These are phyloP conservation scores for Lycia hirtaria DNA, from an alignment of 2,888 invertebrate genomes.

Conservation along the genomic window DNA sequence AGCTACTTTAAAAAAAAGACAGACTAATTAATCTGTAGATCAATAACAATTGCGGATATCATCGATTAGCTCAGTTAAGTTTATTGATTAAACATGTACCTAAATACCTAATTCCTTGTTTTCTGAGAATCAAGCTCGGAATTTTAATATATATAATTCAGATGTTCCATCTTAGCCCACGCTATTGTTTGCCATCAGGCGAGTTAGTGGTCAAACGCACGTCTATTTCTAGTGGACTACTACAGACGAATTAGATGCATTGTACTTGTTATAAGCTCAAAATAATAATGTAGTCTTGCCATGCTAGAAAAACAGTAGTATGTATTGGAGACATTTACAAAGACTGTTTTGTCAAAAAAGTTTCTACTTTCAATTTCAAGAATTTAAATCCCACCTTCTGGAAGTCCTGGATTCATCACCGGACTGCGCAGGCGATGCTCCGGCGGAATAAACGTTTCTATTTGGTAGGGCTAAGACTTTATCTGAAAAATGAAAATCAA, in stretches of 20 bases:
- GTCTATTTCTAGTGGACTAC: too few species aligned
- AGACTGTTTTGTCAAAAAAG: background rate
- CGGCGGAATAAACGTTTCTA: slow-evolving; percentile 79
- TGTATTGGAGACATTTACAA: slow-evolving; percentile 1
- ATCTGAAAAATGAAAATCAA: slow-evolving; percentile 58
- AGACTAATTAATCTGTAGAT: too few species aligned
- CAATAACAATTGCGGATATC: too few species aligned
- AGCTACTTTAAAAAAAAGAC: slow-evolving; percentile 27
- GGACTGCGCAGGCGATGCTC: slow-evolving; percentile 81
- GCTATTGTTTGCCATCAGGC: too few species aligned
- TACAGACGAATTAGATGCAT: too few species aligned
- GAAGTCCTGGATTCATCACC: slow-evolving; percentile 83
- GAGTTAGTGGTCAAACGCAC: too few species aligned
- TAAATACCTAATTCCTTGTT: too few species aligned
- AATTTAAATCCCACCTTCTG: slow-evolving; percentile 77
- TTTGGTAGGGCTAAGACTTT: slow-evolving; percentile 79
- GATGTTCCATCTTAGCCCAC: too few species aligned
- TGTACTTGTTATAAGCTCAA: slow-evolving; percentile 31
- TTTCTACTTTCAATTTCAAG: background rate
- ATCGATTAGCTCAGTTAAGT: too few species aligned
- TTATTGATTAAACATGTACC: too few species aligned
- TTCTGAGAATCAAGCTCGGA: too few species aligned
- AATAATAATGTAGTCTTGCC: slow-evolving; percentile 71
- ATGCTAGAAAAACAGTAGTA: slow-evolving; percentile 46
- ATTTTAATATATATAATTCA: too few species aligned